Conservation (phyloP, 2,888 invertebrate species). For the Byasa hedistus region DNA sequence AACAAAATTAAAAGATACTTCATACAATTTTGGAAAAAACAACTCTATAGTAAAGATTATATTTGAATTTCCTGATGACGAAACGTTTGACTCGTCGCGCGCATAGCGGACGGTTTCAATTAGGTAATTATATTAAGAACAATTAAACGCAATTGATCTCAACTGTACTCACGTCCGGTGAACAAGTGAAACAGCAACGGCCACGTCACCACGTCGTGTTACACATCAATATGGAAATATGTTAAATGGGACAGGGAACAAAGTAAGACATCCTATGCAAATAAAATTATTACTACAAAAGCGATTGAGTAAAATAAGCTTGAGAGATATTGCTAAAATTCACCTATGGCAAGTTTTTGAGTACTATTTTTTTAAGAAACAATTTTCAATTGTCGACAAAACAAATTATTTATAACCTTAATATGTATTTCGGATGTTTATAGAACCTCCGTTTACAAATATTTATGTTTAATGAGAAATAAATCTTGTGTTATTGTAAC, state of each 20-base stretch:
- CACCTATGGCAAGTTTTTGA: too few species aligned
- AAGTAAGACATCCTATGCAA: neutral
- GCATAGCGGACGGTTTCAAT: constrained; percentile 50
- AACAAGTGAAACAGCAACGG: constrained; percentile 38
- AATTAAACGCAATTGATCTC: constrained; percentile 77
- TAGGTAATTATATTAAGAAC: constrained; percentile 72
- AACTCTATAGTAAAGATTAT: neutral
- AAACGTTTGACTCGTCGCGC: constrained; percentile 23
- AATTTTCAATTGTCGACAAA: too few species aligned
- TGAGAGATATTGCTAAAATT: neutral
- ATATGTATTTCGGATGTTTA: too few species aligned
- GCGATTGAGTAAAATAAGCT: neutral
- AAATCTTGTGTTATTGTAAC: constrained; percentile 26
- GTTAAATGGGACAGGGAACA: neutral
- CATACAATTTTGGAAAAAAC: neutral
- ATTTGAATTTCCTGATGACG: constrained; percentile 14
- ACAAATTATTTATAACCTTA: too few species aligned
- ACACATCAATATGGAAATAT: constrained; percentile 8
- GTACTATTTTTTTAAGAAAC: too few species aligned
- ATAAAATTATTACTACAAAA: neutral
- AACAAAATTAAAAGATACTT: neutral
- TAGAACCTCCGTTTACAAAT: constrained; percentile 1
- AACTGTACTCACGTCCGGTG: constrained; percentile 53
- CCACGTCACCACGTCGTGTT: constrained; percentile 24
- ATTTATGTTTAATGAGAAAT: constrained; percentile 21